Conservation (phyloP, 2,888 invertebrate genomes). For the Caenorhabditis plicata region DNA sequence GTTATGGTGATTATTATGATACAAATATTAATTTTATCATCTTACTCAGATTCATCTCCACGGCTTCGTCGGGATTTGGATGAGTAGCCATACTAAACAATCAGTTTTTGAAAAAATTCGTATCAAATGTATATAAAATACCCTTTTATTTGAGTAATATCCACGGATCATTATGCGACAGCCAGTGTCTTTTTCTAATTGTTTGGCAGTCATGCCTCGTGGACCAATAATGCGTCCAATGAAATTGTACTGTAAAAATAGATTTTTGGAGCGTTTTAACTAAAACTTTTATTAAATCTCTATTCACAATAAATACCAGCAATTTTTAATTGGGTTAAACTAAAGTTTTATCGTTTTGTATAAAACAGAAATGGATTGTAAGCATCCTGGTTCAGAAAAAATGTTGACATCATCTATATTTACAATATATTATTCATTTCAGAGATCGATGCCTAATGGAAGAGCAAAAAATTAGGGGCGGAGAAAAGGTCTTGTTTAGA, state of each 20-base stretch:
- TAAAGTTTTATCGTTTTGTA: too few species aligned
- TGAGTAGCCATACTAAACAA: constrained; percentile 15
- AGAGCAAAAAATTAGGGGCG: too few species aligned
- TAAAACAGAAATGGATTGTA: background rate
- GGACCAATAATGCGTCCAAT: constrained; percentile 98
- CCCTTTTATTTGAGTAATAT: constrained; percentile 23
- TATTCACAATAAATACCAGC: too few species aligned
- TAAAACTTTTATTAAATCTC: too few species aligned
- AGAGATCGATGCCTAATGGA: too few species aligned
- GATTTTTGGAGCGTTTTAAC: background rate
- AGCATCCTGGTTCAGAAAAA: background rate
- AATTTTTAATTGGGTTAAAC: too few species aligned
- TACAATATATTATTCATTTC: too few species aligned
- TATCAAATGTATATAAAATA: too few species aligned
- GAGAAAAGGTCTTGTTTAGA: too few species aligned
- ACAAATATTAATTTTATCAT: too few species aligned
- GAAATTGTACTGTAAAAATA: constrained; percentile 98
- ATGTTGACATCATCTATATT: too few species aligned
- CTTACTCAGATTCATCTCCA: constrained; percentile 9
- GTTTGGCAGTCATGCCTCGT: constrained; percentile 99
- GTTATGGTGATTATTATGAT: too few species aligned
- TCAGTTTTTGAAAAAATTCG: background rate
- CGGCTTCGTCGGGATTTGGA: constrained; percentile 5
- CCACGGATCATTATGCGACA: constrained; percentile 90
- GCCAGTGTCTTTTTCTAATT: constrained; percentile 98